Evolutionary conservation across 2,888 invertebrate genomes (phyloP).

Genomic region (Thymelicus sylvestris): DNA sequence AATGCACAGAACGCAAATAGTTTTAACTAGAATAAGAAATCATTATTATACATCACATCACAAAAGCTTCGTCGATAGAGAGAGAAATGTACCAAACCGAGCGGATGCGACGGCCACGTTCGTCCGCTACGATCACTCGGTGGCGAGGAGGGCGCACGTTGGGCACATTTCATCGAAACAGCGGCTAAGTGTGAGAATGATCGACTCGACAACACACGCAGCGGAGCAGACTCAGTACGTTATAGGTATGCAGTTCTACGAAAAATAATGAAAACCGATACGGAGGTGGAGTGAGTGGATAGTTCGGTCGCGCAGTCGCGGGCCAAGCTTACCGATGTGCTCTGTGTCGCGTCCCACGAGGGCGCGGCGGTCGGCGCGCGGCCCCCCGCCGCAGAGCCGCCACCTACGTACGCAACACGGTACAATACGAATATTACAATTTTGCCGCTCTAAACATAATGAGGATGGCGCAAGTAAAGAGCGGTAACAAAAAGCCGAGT

Average conservation of each 20-base stretch:
- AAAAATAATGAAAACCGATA: constrained; percentile 79
- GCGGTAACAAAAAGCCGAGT: background rate
- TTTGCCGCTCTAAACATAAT: background rate
- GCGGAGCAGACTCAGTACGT: constrained; percentile 81
- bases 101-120: constrained; percentile 17
- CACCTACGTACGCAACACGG: constrained; percentile 81
- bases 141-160: constrained; percentile 44
- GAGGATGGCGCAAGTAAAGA: background rate
- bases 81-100: constrained; percentile 73
- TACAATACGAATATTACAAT: constrained; percentile 49
- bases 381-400: constrained; percentile 76
- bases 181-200: constrained; percentile 77
- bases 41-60: constrained; percentile 79
- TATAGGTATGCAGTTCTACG: constrained; percentile 75
- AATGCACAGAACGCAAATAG: constrained; percentile 55
- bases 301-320: constrained; percentile 67
- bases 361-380: constrained; percentile 69
- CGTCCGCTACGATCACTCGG: constrained; percentile 5
- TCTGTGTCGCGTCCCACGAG: constrained; percentile 77
- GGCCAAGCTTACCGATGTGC: constrained; percentile 79
- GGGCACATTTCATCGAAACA: constrained; percentile 77
- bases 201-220: constrained; percentile 81
- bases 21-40: constrained; percentile 60
- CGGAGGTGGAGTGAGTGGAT: constrained; percentile 68
- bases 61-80: constrained; percentile 74